Percentiles rank a stretch among this genome's conserved stretches.
Evolutionary conservation across 1,140 invertebrate genomes (phyloP).

Genomic region (Cyclina sinensis): DNA sequence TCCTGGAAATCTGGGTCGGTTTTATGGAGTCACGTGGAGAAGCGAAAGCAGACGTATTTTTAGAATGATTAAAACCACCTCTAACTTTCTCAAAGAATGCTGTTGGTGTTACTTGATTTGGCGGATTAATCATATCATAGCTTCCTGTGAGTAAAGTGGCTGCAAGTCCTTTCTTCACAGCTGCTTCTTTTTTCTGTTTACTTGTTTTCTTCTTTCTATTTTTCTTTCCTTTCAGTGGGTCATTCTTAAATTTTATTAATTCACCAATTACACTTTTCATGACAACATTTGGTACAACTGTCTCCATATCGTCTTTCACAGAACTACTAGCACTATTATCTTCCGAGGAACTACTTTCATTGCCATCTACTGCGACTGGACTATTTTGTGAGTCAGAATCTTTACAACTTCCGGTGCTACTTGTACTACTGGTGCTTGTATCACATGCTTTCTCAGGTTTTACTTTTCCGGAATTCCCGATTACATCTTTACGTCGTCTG

Average conservation of each 20-base stretch:
- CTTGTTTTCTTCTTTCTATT: conserved; percentile 73
- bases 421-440: conserved; percentile 49
- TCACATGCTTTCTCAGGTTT: conserved; percentile 68
- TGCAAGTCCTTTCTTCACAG: conserved; percentile 44
- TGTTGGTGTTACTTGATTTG: conserved; percentile 82
- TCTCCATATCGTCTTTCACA: conserved; percentile 47
- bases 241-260: conserved; percentile 80
- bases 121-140: conserved; percentile 83
- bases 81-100: conserved; percentile 72
- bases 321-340: conserved; percentile 43
- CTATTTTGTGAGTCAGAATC: conserved; percentile 48
- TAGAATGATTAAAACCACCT: conserved; percentile 78
- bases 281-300: conserved; percentile 79
- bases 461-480: conserved; percentile 67
- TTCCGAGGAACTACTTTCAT: conserved; percentile 59
- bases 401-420: conserved; percentile 64
- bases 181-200: conserved; percentile 68
- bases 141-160: conserved; percentile 66
- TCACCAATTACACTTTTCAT: conserved; percentile 82
- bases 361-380: conserved; percentile 35
- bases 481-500: conserved; percentile 83
- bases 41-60: conserved; percentile 78
- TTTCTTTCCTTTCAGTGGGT: conserved; percentile 78
- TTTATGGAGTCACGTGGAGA: conserved; percentile 43
- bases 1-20: conserved; percentile 40